phyloP scores from a whole-genome alignment of 2,797 vertebrate genomes.

The Nyctibius grandis region DNA sequence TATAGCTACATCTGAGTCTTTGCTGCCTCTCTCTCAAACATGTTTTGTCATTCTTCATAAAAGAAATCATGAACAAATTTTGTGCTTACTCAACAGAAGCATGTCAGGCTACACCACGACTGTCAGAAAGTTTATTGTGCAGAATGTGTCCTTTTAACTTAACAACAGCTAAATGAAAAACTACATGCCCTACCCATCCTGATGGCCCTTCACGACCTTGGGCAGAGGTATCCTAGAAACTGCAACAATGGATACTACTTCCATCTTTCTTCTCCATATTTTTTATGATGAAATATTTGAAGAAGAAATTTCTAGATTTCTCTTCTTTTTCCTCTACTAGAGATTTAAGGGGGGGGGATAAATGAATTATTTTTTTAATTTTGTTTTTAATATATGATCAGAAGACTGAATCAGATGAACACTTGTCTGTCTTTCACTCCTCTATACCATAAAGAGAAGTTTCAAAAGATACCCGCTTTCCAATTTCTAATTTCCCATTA shows the following conservation, averaged over 20 bases:
- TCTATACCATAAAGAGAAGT: background rate
- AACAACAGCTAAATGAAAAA: background rate
- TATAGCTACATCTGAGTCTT: background rate
- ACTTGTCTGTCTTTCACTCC: background rate
- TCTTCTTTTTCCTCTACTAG: background rate
- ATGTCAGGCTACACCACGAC: background rate
- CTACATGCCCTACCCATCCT: background rate
- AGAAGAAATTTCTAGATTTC: background rate
- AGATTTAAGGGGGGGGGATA: background rate
- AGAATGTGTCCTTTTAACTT: background rate
- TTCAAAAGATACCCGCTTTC: background rate
- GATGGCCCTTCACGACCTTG: background rate
- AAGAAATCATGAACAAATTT: background rate
- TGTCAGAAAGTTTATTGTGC: background rate
- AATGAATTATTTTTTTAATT: too few species aligned
- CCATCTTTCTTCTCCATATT: background rate
- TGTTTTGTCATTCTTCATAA: background rate
- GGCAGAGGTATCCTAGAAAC: background rate
- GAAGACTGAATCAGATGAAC: background rate
- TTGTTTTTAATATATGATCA: background rate
- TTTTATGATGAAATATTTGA: background rate
- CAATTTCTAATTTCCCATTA: background rate
- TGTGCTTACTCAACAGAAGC: background rate
- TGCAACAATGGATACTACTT: fast-evolving
- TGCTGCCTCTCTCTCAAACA: background rate